phyloP scores from a whole-genome alignment of 2,797 vertebrate species.

The Manis pentadactyla region DNA sequence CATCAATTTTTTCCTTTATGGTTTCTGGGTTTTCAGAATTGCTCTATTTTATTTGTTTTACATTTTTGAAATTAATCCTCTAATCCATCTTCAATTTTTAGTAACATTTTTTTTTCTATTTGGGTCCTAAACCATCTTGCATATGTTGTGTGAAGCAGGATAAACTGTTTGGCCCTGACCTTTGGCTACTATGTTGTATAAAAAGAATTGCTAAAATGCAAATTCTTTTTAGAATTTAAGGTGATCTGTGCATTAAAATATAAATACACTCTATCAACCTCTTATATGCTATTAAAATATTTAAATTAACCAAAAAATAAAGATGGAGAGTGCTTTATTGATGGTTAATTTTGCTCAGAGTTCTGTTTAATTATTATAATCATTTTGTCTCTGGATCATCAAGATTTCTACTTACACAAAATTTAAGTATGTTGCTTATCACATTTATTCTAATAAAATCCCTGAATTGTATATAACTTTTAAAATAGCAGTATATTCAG shows the following conservation, averaged over 20 bases:
- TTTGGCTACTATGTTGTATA: neutral
- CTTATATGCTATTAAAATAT: conserved; percentile 1
- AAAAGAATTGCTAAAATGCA: neutral
- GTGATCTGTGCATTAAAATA: neutral
- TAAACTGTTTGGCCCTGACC: neutral
- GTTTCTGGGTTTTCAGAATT: neutral
- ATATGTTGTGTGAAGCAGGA: neutral
- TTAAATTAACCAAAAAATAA: neutral
- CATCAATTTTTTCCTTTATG: neutral
- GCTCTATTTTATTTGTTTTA: neutral
- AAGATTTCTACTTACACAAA: neutral
- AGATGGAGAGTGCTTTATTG: neutral
- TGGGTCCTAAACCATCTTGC: neutral
- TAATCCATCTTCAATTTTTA: neutral
- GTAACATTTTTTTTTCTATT: neutral
- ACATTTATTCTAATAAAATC: neutral
- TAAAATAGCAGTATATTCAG: neutral
- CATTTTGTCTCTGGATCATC: neutral
- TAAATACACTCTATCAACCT: neutral
- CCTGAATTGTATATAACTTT: neutral
- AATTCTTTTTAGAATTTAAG: conserved; percentile 26
- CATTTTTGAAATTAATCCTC: neutral
- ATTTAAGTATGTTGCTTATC: neutral
- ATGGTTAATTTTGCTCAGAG: neutral
- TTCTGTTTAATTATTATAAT: neutral